Conservation (phyloP, 2,113 vertebrate species). For the Nyctibius bracteatus region DNA sequence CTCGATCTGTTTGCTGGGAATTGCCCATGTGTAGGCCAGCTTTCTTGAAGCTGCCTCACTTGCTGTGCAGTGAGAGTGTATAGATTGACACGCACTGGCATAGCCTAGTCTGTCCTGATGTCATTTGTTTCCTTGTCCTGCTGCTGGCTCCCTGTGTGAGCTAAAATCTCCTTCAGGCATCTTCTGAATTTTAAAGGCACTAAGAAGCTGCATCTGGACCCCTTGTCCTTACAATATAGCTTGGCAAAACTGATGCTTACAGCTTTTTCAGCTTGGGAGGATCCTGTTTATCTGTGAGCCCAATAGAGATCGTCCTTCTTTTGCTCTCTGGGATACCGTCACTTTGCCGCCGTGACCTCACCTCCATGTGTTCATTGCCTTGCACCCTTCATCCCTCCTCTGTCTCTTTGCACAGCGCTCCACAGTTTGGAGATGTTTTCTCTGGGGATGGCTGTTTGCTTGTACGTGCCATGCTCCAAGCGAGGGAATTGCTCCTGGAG, state of each 20-base stretch:
- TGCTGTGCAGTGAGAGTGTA: fast-evolving
- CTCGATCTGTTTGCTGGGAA: neutral
- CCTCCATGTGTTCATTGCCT: neutral
- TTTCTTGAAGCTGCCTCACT: neutral
- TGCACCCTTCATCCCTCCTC: neutral
- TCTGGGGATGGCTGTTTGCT: neutral
- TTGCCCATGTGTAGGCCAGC: neutral
- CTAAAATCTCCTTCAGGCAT: neutral
- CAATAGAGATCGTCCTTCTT: neutral
- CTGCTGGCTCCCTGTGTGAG: neutral
- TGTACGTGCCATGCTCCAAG: neutral
- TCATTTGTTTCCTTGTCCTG: neutral
- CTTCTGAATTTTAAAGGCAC: neutral
- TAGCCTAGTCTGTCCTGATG: neutral
- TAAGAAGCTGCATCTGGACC: neutral
- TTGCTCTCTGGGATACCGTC: neutral
- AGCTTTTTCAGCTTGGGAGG: neutral
- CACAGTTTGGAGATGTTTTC: neutral
- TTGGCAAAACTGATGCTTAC: neutral
- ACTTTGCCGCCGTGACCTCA: neutral
- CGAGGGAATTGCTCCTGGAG: neutral
- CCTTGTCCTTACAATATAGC: neutral
- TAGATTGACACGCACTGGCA: neutral
- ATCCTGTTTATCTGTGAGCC: neutral
- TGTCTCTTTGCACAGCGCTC: neutral